Base-by-base conservation (phyloP, 2,888 invertebrate genomes). In the Malacosoma neustria region DNA sequence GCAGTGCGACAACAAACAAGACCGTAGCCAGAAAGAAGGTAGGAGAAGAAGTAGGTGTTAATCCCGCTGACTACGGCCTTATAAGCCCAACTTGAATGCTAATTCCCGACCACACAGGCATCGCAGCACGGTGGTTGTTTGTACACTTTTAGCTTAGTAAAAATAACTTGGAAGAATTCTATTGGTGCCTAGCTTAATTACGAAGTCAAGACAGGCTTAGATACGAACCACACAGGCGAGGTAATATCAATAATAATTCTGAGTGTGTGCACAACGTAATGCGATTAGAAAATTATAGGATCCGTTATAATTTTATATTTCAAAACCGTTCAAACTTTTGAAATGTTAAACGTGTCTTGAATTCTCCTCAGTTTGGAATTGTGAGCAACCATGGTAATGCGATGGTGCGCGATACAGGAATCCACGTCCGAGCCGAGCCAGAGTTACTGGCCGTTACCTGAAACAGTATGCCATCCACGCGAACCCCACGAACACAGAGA, bases 401-500 rank as follows among this genome's bases (percentile, higher is more conserved):
- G 22, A 22, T 9, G 9, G 22, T 7, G 5, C 9, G 22, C 22
- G 22, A 9, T 22, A 9, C 5, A 9, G 22, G 9, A 22, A 22
- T 22, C 6, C 5, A 9, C 22, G 22, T 22, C 22, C 22, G 22
- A 22, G 22, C 22, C 22, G 22, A 22, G 22, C 22, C 77, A 77
- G 71, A 81, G 72, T 71, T 79, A 79, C 79, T 73, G 72, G 70
- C 60, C 65, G 82, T 79, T 85, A 96, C 96, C 96, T 96, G 95
- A 95, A 96, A 91, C 95, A 95, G 91, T 93, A 93, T 86, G 96
- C 96, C 91, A 94, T 90, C 88, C 94, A 90, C 87, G 96, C 94
- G 91, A 96, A 96, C 91, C 93, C 93, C 91, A 95, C 92, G 94
- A 96, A 96, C 92, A 96, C 95, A 84, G 92, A 92, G 84, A 93